These are phyloP conservation scores for Scaptomyza polygonia DNA, from an alignment of 2,888 invertebrate species.

Conservation along the genomic window DNA sequence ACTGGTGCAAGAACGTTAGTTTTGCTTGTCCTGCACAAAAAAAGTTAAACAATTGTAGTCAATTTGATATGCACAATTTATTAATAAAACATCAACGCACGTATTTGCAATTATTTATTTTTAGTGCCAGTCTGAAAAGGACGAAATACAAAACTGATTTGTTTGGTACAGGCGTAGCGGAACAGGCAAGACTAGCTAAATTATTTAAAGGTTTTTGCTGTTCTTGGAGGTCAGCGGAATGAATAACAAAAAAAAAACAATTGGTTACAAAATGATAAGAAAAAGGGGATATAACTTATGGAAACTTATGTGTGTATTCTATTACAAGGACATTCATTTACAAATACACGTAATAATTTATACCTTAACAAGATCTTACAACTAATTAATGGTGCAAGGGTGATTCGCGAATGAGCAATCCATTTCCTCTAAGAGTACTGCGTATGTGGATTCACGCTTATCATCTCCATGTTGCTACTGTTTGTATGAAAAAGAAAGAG, in stretches of 20 bases:
- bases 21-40: background rate
- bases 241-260: too few relatives aligned
- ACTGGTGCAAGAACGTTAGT: background rate
- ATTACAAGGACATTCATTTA: constrained; percentile 35
- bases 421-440: constrained; percentile 88
- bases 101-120: background rate
- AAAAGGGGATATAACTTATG: constrained; percentile 34
- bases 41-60: background rate
- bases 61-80: constrained; percentile 25
- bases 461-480: constrained; percentile 94
- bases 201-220: too few relatives aligned
- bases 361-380: constrained; percentile 37
- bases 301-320: constrained; percentile 40
- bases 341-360: constrained; percentile 12
- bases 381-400: constrained; percentile 36
- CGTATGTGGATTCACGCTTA: constrained; percentile 94
- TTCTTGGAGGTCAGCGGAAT: too few relatives aligned
- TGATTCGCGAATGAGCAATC: constrained; percentile 21
- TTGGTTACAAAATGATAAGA: constrained; percentile 26
- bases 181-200: too few relatives aligned
- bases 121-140: constrained; percentile 12
- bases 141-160: constrained; percentile 22
- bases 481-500: constrained; percentile 75
- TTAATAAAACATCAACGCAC: constrained; percentile 38
- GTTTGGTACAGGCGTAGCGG: background rate